A percentile compares a stretch with the other conserved stretches of the same genome.
These are phyloP conservation scores for Pseudotriccus pelzelni DNA, from an alignment of 2,797 vertebrate genomes.

Conservation along the genomic window DNA sequence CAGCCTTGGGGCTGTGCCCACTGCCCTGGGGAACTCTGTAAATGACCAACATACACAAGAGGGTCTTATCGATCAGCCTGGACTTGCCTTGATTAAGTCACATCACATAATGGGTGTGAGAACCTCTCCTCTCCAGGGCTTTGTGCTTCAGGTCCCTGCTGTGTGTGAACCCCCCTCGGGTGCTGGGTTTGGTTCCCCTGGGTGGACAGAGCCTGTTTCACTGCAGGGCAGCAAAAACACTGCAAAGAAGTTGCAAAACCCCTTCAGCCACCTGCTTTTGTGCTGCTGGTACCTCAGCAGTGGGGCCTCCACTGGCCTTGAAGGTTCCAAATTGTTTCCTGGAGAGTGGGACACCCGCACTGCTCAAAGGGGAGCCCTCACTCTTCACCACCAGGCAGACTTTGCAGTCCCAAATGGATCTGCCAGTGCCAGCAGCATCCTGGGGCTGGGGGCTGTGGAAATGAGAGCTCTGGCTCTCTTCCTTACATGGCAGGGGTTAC, in stretches of 20 bases:
- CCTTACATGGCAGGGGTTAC: background rate
- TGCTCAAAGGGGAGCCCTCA: background rate
- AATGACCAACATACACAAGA: background rate
- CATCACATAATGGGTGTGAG: background rate
- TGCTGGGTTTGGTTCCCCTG: background rate
- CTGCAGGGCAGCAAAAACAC: background rate
- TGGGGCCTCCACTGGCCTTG: background rate
- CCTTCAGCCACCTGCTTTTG: background rate
- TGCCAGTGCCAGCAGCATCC: background rate
- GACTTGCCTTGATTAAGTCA: background rate
- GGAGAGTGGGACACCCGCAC: background rate
- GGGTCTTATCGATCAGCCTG: background rate
- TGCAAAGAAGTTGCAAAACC: background rate
- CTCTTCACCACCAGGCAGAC: background rate
- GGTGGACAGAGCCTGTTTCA: background rate
- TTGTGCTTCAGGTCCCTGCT: background rate
- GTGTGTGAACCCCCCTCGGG: background rate
- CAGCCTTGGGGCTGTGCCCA: background rate
- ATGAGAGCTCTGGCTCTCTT: background rate
- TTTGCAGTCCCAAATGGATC: background rate
- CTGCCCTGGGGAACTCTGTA: background rate
- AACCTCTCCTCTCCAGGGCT: background rate
- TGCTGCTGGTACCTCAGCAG: background rate
- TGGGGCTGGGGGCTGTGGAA: background rate
- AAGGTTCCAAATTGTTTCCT: rapidly evolving